Percentiles rank a stretch among this genome's conserved stretches.
phyloP scores from a whole-genome alignment of 1,140 invertebrate genomes.

The Eufriesea mexicana region DNA sequence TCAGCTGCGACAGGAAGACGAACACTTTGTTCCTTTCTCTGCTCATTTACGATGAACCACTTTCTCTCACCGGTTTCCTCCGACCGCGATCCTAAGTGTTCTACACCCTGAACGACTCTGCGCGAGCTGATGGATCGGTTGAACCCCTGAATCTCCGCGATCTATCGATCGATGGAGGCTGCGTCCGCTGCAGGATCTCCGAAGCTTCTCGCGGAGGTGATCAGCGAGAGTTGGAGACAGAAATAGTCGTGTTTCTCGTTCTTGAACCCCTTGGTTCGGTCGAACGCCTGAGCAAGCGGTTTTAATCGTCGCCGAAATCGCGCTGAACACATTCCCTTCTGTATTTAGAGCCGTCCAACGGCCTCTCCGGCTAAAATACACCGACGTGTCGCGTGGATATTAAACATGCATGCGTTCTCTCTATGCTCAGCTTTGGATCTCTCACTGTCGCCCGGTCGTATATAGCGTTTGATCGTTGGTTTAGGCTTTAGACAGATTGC shows the following conservation, averaged over 20 bases:
- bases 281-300: no score
- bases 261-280: not conserved
- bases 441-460: not conserved
- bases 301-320: conserved; percentile 7
- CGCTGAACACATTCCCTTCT: conserved; percentile 20
- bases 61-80: no score
- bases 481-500: not conserved
- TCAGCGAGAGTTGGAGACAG: no score
- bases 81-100: no score
- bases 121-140: no score
- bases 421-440: conserved; percentile 5
- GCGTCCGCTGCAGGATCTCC: no score
- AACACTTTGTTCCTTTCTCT: no score
- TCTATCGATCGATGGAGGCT: no score
- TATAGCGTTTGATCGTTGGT: not conserved
- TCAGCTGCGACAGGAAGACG: no score
- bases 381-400: not conserved
- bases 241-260: conserved; percentile 3
- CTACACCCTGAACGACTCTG: no score
- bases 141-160: no score
- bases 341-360: conserved; percentile 13
- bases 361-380: not conserved
- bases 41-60: no score
- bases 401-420: conserved; percentile 5
- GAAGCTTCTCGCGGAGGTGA: not conserved